Base-by-base conservation (phyloP, 2,797 vertebrate species). In the Lutjanus argentimaculatus region DNA sequence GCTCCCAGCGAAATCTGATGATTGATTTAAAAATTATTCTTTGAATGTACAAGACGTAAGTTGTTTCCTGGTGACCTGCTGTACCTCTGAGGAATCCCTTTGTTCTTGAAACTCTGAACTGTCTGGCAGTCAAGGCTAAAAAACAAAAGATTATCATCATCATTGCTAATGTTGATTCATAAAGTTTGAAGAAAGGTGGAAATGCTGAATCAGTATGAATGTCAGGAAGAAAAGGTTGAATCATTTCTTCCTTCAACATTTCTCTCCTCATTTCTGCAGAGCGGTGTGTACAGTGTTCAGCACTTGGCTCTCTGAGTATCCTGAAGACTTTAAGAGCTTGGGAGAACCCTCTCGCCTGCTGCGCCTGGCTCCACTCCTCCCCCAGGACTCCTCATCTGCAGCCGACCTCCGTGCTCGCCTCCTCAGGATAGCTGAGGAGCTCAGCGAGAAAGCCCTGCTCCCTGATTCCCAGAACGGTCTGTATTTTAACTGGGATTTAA, bases 291-390 rank as follows among this genome's bases (percentile, higher is more conserved):
- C 94, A 0, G 95, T 98, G 61, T 96, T 98, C 80, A 96, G 94
- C 83, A 95, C 93, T 4, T 98, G 97, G 97, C 91, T 98, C 88
- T 93, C 95, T 0, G 96, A 97, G 88, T 97, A 97, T 88, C 96
- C 97, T 0, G 96, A 97, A 67, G 97, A 98, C 91, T 98, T 98
- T 63, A 82, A 25, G 69, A 82, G 87, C 14, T 72, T 96, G 87
- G 83, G 92, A 75, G 96, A 96, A 53, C 95, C 96, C 36, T 89
- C 92, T 25, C 93, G 94, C 13, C 92, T 96, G 88, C 93, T 96
- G 75, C 95, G 94, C n/a, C 91, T 98, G 69, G 87, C 94, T 45
- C 93, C 93, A n/a, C 93, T 96, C 67, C 88, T 97, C 74, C 95
- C 94, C 7, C 72, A 82, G 7, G 91, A 95, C 88, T 81, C 93